Percentiles rank a stretch among this genome's conserved stretches.
Evolutionary conservation across 2,113 vertebrate species (phyloP).

Genomic region (Plecotus auritus): DNA sequence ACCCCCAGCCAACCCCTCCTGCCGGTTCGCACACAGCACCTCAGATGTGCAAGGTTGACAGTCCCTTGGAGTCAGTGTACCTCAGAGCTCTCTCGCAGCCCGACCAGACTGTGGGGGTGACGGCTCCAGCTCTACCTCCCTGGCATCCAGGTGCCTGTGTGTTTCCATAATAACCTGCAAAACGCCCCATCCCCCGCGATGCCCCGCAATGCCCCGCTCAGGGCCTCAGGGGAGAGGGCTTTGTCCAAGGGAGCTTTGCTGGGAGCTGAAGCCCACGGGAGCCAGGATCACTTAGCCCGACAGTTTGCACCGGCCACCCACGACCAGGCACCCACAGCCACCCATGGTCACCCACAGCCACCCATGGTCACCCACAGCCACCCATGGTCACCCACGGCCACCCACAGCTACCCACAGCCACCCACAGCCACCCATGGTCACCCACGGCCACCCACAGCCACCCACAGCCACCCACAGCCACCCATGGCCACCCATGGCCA

Average conservation of each 20-base stretch:
- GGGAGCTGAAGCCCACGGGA: neutral
- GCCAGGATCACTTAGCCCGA: neutral
- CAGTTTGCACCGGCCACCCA: neutral
- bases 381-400: too few species aligned
- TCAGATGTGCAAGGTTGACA: neutral
- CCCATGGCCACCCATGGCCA: neutral
- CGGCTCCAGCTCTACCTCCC: neutral
- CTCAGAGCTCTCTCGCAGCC: neutral
- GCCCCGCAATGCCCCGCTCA: neutral
- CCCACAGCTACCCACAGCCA: too few species aligned
- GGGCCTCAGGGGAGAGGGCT: neutral
- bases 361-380: too few species aligned
- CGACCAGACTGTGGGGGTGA: neutral
- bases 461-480: too few species aligned
- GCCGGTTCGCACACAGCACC: neutral
- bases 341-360: too few species aligned
- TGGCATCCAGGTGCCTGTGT: neutral
- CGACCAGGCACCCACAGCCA: too few species aligned
- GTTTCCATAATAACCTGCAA: constrained; percentile 14
- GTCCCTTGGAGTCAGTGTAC: neutral
- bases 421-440: too few species aligned
- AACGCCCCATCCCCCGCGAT: rapidly evolving
- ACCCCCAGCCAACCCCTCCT: neutral
- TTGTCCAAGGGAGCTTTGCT: constrained; percentile 5
- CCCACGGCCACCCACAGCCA: too few species aligned